Evolutionary conservation across 2,888 invertebrate species (phyloP), one percentile per base, ranked within the genome.

Genomic region (Cantharis lateralis): DNA sequence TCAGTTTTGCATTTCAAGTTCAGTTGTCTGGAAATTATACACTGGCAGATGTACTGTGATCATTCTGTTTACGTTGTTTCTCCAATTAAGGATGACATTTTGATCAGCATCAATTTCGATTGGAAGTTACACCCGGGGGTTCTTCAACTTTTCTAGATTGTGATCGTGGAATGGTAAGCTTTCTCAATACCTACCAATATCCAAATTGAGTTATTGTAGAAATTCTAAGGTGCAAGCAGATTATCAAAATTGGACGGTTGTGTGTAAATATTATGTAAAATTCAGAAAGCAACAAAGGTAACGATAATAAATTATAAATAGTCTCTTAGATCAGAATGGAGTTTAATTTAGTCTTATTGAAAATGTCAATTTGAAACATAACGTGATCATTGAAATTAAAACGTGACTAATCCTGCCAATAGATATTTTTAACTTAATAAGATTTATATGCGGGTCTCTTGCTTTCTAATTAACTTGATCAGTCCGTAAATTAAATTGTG

Each of bases 381-480:
- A 66, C 64, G 64, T 66, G 64, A 66, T 66, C 20, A 20, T 66
- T 20, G 64, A 66, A 66, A 66, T 66, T 66, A 66, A 66, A 66
- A 66, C 64, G 64, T 66, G 64, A 66, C 64, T 66, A 66, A 66
- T 24, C 18, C 64, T 24, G 13, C 64, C 64, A 66, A 66, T 66
- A 20, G 64, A 66, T 66, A 66, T 18, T 66, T 66, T 66, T 66
- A 66, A 66, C 64, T 66, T 3, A 20, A 66, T 66, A 66, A 66
- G 24, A 66, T 66, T 66, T 66, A 66, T 66, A 66, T 66, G 24
- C 64, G 64, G 64, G 64, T 66, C 64, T 66, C 20, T 66, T 66
- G 64, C 64, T 66, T 66, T 66, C 64, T 66, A 66, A 66, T 66
- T 66, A 66, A 66, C 64, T 66, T 66, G 64, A 66, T 66, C 18